Evolutionary conservation across 2,113 vertebrate genomes (phyloP).

Genomic region (Thunnus maccoyii): DNA sequence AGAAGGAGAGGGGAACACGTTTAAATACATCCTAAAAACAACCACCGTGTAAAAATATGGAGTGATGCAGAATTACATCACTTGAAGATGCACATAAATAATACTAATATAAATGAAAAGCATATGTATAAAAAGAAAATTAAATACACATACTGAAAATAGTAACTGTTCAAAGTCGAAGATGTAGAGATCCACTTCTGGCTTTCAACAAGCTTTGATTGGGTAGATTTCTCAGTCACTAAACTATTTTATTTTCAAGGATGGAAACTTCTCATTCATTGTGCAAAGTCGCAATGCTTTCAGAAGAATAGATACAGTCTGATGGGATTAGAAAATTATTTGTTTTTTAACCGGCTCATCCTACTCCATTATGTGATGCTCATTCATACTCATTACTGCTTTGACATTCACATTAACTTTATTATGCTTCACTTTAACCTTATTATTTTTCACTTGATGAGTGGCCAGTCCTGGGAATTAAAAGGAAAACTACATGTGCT

Average conservation of each 20-base stretch:
- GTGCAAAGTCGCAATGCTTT: no score
- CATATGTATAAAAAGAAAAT: no score
- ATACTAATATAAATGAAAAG: no score
- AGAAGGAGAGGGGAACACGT: background rate
- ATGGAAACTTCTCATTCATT: background rate
- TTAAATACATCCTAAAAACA: constrained; percentile 1
- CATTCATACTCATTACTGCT: constrained; percentile 7
- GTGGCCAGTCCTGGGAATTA: background rate
- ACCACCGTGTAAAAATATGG: background rate
- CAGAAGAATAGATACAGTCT: background rate
- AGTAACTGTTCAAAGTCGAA: no score
- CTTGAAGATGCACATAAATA: no score
- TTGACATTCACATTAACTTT: constrained; percentile 15
- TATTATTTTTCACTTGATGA: background rate
- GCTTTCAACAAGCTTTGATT: background rate
- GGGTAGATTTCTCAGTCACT: background rate
- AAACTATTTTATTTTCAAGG: background rate
- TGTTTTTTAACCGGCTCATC: background rate
- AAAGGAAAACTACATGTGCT: background rate
- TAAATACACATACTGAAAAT: no score
- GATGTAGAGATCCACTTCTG: background rate
- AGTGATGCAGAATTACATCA: background rate
- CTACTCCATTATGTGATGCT: background rate
- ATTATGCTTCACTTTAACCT: background rate
- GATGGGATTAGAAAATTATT: background rate